Conservation (phyloP, 2,888 invertebrate genomes). For the Punctoribates punctum region DNA sequence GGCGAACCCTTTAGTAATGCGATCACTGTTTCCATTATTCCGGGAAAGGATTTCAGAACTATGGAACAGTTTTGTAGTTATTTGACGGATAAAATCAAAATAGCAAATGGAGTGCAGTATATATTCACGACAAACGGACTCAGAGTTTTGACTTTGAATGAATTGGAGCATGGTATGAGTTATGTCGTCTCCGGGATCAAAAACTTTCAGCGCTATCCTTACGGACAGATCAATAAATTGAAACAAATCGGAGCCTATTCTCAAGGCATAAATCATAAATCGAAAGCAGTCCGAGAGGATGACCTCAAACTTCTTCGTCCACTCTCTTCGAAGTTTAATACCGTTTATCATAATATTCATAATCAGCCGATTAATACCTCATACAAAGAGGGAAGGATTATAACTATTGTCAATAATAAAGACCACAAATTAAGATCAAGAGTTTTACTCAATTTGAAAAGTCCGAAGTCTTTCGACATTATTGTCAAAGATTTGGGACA, state of each 20-base stretch:
- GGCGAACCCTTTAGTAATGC: constrained; percentile 89
- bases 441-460: constrained; percentile 82
- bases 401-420: constrained; percentile 88
- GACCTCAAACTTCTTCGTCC: constrained; percentile 48
- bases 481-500: constrained; percentile 87
- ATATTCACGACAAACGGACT: constrained; percentile 89
- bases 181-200: constrained; percentile 91
- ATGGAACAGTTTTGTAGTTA: constrained; percentile 80
- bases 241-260: constrained; percentile 32
- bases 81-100: constrained; percentile 72
- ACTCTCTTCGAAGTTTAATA: constrained; percentile 43
- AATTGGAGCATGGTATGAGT: constrained; percentile 81
- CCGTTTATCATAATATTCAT: constrained; percentile 34
- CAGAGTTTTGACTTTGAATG: constrained; percentile 74
- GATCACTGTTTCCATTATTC: constrained; percentile 79
- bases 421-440: constrained; percentile 87
- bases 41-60: constrained; percentile 78
- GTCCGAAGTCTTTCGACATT: constrained; percentile 89
- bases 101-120: constrained; percentile 81
- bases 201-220: constrained; percentile 64
- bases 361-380: constrained; percentile 28
- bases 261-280: constrained; percentile 36
- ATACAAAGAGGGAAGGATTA: constrained; percentile 64
- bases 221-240: constrained; percentile 46
- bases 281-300: constrained; percentile 45